Evolutionary conservation across 2,888 invertebrate genomes (phyloP).

Genomic region (Lypha dubia): DNA sequence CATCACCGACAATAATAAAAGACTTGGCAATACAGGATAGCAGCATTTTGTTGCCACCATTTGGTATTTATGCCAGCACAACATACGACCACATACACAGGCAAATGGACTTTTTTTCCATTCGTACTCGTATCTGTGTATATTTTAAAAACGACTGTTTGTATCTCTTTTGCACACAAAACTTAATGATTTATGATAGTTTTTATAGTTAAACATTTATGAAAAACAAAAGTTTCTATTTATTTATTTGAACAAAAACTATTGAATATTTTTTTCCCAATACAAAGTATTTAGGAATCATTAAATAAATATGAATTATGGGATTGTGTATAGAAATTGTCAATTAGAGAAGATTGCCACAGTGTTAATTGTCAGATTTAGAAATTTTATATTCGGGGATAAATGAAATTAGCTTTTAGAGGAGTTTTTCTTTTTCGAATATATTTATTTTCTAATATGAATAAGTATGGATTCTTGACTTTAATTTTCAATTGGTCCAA

Average conservation of each 20-base stretch:
- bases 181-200: conserved; percentile 57
- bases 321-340: conserved; percentile 3
- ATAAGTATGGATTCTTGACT: too few species aligned
- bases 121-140: conserved; percentile 7
- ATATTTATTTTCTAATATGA: too few species aligned
- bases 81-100: not conserved
- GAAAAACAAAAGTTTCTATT: conserved; percentile 12
- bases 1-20: conserved; percentile 30
- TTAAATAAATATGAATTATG: not conserved
- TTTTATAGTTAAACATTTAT: conserved; percentile 53
- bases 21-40: conserved; percentile 12
- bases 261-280: conserved; percentile 38
- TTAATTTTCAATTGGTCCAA: too few species aligned
- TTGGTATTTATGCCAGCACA: conserved; percentile 23
- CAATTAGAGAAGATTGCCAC: conserved; percentile 41
- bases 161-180: conserved; percentile 32
- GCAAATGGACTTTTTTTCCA: conserved; percentile 41
- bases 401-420: too few species aligned
- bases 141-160: conserved; percentile 2
- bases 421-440: too few species aligned
- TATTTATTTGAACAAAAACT: conserved; percentile 50
- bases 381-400: conserved; percentile 15
- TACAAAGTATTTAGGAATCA: conserved; percentile 33
- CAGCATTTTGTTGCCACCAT: conserved; percentile 1
- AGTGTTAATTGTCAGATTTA: conserved; percentile 1